Evolutionary conservation across 1,140 invertebrate genomes (phyloP), one percentile per base, ranked within the genome.

Genomic region (Drosophila varians): DNA sequence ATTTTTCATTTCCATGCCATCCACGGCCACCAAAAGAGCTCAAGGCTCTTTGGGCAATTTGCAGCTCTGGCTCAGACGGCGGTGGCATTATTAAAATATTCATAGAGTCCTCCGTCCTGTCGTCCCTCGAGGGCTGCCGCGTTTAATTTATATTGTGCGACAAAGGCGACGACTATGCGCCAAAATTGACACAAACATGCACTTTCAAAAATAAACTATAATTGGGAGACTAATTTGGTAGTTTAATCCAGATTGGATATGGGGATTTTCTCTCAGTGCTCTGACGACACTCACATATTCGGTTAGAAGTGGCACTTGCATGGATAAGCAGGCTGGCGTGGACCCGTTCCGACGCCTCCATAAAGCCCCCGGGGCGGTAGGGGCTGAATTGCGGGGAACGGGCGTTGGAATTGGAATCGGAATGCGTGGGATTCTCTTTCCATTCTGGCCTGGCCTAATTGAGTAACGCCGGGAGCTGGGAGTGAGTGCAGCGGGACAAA

Each of bases 111-210:
- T 54, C 31, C 12, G 46, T 45, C 36, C 34, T 19, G 21, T 36
- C 42, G 23, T 21, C 16, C 38, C 36, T 12, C 31, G 51, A 52
- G 23, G 16, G 28, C 43, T 68, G 80, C 49, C 76, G 74, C 76
- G 72, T 73, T 86, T 60, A 84, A 84, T 84, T 86, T 86, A 86
- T 86, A 47, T 84, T 72, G 76, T 86, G 80, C 80, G 82, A 87
- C 80, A 84, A 82, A 49, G 19, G 47, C 36, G 74, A 25, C 58
- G 57, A 34, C 76, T 86, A 49, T 84, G 80, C 80, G 76, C 71
- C 79, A 86, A 84, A 84, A 86, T 11, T 18, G 46, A 28, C 19
- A 58, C 28, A 42, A 23, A 34, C 1, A 11, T 3, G 25, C 58
- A 62, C 58, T 51, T 5, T 1, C 4, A 6, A 16, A 65, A 65